Evolutionary conservation across 2,888 invertebrate genomes (phyloP), one percentile per base, ranked within the genome.

Genomic region (Eledona agricola): DNA sequence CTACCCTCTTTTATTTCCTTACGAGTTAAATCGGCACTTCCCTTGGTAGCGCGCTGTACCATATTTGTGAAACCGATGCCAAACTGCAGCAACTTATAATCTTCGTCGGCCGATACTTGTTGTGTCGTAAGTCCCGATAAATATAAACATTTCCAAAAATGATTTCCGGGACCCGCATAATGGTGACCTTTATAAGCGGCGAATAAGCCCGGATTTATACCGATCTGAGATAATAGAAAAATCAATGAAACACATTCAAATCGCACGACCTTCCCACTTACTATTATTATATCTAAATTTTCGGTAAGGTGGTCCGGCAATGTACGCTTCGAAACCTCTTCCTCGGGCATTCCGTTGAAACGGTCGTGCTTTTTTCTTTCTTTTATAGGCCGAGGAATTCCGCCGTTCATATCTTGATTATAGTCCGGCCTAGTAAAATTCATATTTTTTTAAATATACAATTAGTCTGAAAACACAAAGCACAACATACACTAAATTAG

Each of bases 31-130:
- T 98, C 97, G 1, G 95, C 93, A 69, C 94, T 95, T 62, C 96
- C 96, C 79, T 95, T 93, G 1, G 96, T 96, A 43, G 97, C 94
- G 58, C 97, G 85, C 61, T 90, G 85, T 58, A 97, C 96, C 88
- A 98, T 96, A 79, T 98, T 98, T 65, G 97, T 98, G 79, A 98
- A 96, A 2, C 97, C 97, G 72, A 98, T 96, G 55, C 97, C 96
- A 75, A 90, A 90, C 77, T 94, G 91, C 42, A 96, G 78, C 51
- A 97, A 79, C 79, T 93, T 93, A 73, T 89, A 92, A 78, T 98
- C 97, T 77, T 97, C 96, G 71, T 96, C 94, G 1, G 96, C 95
- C 67, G 90, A 94, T 89, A 97, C 89, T 74, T 94, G 96, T 72
- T 96, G 94, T 52, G 93, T 86, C 7, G 96, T 96, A 50, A 98